Evolutionary conservation across 2,888 invertebrate species (phyloP).

Genomic region (Stegana nigrithorax): DNA sequence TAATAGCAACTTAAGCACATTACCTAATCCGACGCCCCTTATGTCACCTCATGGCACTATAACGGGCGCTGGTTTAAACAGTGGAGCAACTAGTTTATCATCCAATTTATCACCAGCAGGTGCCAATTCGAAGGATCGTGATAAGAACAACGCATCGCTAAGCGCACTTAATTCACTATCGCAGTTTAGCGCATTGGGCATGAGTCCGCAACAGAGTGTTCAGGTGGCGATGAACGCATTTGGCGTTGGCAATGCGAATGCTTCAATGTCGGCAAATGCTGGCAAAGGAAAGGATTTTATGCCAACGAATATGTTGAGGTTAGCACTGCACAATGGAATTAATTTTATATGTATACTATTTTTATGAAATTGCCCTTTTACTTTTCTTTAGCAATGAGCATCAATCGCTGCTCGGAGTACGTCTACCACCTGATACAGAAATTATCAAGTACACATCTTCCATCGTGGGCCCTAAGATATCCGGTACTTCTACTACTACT

Average conservation of each 20-base stretch:
- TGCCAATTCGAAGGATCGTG: slow-evolving; percentile 51
- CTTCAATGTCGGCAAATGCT: slow-evolving; percentile 67
- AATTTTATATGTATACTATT: slow-evolving; percentile 20
- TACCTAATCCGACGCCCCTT: slow-evolving; percentile 32
- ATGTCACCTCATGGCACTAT: slow-evolving; percentile 59
- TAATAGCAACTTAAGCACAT: slow-evolving; percentile 21
- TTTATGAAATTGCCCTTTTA: neutral
- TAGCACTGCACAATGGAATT: slow-evolving; percentile 13
- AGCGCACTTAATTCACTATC: slow-evolving; percentile 68
- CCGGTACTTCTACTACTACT: too few relatives aligned
- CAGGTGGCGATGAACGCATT: slow-evolving; percentile 69
- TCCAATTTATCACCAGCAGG: slow-evolving; percentile 35
- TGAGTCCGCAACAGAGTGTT: slow-evolving; percentile 68
- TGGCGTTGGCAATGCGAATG: slow-evolving; percentile 46
- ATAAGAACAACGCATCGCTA: slow-evolving; percentile 67
- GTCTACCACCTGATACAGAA: slow-evolving; percentile 88
- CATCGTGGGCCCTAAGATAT: slow-evolving; percentile 86
- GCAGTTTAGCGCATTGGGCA: slow-evolving; percentile 66
- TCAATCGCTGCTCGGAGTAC: slow-evolving; percentile 84
- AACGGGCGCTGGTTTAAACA: slow-evolving; percentile 16
- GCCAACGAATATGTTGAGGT: slow-evolving; percentile 44
- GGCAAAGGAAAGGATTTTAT: slow-evolving; percentile 58
- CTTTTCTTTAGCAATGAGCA: slow-evolving; percentile 75
- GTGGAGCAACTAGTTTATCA: slow-evolving; percentile 18
- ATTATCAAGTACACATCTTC: slow-evolving; percentile 92